A percentile compares a stretch with the other conserved stretches of the same genome.
These are phyloP conservation scores for Anthopleura sola DNA, from an alignment of 64 coral and sea anemone species.

Conservation along the genomic window DNA sequence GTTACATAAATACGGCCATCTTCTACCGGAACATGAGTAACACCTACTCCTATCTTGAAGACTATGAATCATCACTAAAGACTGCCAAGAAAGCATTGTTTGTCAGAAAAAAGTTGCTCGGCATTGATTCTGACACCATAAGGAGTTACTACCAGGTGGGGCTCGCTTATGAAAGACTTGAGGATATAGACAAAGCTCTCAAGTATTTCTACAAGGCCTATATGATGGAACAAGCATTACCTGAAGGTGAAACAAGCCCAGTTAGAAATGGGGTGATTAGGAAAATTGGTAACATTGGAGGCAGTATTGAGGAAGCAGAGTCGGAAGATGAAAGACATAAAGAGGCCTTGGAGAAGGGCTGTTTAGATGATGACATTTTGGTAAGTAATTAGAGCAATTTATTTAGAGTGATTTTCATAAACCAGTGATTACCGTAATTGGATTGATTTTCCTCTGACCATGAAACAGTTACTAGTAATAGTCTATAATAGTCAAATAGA, in stretches of 20 bases:
- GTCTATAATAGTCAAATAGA: too few species aligned
- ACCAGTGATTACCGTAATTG: neutral
- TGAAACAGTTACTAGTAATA: too few species aligned
- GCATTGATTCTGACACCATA: conserved; percentile 27
- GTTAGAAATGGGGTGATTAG: neutral
- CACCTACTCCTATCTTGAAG: conserved; percentile 7
- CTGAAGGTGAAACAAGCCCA: conserved; percentile 3
- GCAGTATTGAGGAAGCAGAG: neutral
- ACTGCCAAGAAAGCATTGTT: conserved; percentile 20
- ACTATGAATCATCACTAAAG: conserved; percentile 6
- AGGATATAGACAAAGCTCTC: conserved; percentile 10
- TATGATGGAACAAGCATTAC: conserved; percentile 34
- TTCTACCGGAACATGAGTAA: conserved; percentile 50
- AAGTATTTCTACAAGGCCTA: conserved; percentile 41
- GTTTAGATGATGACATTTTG: neutral
- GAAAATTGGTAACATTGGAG: neutral
- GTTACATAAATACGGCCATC: conserved; percentile 5
- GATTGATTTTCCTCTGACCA: too few species aligned
- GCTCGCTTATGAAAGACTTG: neutral
- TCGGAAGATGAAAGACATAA: neutral
- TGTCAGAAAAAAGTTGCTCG: conserved; percentile 35
- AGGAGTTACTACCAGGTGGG: conserved; percentile 44
- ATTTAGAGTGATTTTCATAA: too few species aligned
- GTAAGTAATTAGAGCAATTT: neutral
- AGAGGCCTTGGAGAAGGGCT: neutral